Conservation (phyloP, 2,113 vertebrate genomes). For the Myiozetetes cayanensis region DNA sequence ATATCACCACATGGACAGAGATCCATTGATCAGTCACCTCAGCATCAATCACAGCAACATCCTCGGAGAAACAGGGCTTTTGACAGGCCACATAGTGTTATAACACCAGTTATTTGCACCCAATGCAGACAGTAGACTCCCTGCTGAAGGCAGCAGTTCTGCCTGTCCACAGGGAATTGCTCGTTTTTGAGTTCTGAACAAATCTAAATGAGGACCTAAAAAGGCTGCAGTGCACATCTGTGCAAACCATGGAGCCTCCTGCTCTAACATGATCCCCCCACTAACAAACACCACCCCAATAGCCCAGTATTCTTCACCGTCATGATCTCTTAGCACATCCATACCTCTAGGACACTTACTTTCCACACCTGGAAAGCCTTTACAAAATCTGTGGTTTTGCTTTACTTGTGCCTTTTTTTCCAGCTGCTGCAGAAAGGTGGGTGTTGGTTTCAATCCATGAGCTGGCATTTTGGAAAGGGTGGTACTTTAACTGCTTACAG, state of each 20-base stretch:
- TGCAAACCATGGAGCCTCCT: neutral
- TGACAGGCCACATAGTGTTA: neutral
- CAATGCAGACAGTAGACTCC: neutral
- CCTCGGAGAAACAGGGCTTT: accelerated
- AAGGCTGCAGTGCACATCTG: neutral
- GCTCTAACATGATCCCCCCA: neutral
- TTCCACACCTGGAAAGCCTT: neutral
- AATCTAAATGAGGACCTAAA: neutral
- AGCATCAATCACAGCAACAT: neutral
- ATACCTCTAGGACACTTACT: neutral
- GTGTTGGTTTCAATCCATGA: accelerated
- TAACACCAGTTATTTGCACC: neutral
- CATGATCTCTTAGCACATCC: neutral
- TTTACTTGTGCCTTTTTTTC: neutral
- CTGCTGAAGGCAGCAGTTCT: neutral
- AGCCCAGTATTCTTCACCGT: neutral
- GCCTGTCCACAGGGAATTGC: neutral
- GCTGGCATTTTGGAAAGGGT: neutral
- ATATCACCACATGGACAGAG: neutral
- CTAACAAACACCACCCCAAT: neutral
- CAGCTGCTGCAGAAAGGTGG: neutral
- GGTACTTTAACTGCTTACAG: neutral
- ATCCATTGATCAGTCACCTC: neutral
- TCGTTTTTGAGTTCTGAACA: neutral
- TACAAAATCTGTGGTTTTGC: neutral